Percentiles rank a stretch among this genome's conserved stretches.
phyloP scores from a whole-genome alignment of 2,113 vertebrate species.

The Heptranchias perlo region DNA sequence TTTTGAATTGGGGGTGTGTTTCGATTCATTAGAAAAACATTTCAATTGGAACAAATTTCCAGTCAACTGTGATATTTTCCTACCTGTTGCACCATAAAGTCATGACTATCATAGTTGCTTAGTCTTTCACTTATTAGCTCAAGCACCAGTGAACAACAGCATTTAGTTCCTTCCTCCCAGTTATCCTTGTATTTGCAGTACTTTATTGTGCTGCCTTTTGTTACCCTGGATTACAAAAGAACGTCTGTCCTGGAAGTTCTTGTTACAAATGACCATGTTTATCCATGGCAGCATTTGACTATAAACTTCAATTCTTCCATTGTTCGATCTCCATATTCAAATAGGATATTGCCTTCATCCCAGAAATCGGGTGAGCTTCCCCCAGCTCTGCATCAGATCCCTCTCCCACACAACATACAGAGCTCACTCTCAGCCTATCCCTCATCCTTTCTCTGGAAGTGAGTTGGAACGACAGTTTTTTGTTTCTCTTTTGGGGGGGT shows the following conservation, averaged over 20 bases:
- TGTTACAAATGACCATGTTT: background rate
- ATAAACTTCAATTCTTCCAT: background rate
- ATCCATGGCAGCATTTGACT: background rate
- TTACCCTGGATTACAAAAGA: background rate
- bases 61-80: background rate
- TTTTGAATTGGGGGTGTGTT: background rate
- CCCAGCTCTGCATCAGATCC: too few species aligned
- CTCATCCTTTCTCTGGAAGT: background rate
- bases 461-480: background rate
- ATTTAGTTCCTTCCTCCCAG: background rate
- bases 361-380: background rate
- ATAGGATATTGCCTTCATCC: background rate
- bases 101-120: background rate
- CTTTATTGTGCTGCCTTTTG: slow-evolving; percentile 5
- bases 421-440: background rate
- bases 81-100: background rate
- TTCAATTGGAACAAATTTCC: background rate
- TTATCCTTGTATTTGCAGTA: background rate
- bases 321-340: background rate
- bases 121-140: background rate
- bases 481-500: background rate
- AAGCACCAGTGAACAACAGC: background rate
- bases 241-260: background rate
- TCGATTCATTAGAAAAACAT: background rate
- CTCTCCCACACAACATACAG: background rate